Evolutionary conservation across 2,888 invertebrate species (phyloP).

Genomic region (Lasioglossum pauxillum): DNA sequence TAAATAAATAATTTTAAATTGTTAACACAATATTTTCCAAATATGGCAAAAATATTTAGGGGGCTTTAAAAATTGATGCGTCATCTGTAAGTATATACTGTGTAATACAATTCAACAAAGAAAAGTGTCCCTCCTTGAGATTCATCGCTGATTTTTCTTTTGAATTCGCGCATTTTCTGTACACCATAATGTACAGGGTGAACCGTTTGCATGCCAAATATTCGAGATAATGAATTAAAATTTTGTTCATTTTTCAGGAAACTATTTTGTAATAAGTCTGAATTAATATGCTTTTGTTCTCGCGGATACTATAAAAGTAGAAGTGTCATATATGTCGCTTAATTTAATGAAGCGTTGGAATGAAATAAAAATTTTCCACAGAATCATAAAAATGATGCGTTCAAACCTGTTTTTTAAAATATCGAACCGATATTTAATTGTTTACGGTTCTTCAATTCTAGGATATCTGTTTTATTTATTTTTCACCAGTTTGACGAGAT

Average conservation of each 20-base stretch:
- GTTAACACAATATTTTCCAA: not conserved
- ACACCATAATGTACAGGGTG: not conserved
- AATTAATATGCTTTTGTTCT: not conserved
- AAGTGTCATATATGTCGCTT: not conserved
- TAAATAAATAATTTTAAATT: not conserved
- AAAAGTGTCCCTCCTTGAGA: slow-evolving; percentile 17
- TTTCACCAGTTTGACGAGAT: not conserved
- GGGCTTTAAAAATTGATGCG: not conserved
- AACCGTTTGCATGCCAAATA: not conserved
- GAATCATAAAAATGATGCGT: not conserved
- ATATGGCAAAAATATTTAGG: not conserved
- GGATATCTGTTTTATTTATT: not conserved
- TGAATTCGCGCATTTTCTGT: not conserved
- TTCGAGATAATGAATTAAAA: too few species aligned
- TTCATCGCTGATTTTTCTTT: not conserved
- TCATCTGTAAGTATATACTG: too few species aligned
- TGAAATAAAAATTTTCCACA: not conserved
- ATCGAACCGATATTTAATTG: not conserved
- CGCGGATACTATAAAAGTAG: not conserved
- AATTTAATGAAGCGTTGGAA: not conserved
- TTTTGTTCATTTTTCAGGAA: not conserved
- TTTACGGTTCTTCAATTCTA: not conserved
- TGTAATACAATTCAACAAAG: slow-evolving; percentile 11
- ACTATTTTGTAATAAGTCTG: not conserved
- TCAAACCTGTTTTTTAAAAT: not conserved